These are phyloP conservation scores for Xyrauchen texanus DNA, from an alignment of 2,113 vertebrate species.

Conservation along the genomic window DNA sequence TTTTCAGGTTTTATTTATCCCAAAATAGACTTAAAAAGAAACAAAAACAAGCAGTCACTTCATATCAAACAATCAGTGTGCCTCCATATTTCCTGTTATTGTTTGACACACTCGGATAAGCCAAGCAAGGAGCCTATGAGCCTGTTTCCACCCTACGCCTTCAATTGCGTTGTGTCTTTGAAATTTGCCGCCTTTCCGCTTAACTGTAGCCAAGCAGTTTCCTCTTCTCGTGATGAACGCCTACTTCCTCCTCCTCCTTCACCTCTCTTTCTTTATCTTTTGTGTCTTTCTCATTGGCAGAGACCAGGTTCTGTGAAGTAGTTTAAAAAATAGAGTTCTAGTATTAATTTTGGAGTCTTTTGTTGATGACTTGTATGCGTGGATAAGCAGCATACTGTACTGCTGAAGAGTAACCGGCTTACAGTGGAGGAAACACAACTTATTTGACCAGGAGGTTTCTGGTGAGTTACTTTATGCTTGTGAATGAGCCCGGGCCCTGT, in stretches of 20 bases:
- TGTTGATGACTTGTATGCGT: constrained; percentile 18
- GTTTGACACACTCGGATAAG: not conserved
- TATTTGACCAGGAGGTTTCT: constrained; percentile 50
- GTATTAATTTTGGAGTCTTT: not conserved
- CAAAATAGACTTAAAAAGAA: too few species aligned
- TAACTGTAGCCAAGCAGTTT: constrained; percentile 60
- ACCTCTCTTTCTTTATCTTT: constrained; percentile 56
- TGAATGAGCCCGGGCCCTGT: constrained; percentile 51
- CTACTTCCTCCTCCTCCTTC: constrained; percentile 72
- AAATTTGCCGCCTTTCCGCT: constrained; percentile 65
- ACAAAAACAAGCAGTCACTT: not conserved
- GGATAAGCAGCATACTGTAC: constrained; percentile 16
- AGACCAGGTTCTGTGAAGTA: not conserved
- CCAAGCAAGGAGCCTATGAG: not conserved
- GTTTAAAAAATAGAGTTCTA: not conserved
- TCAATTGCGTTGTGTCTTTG: constrained; percentile 48
- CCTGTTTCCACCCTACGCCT: not conserved
- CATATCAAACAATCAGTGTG: not conserved
- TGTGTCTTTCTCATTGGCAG: constrained; percentile 44
- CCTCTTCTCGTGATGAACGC: constrained; percentile 73
- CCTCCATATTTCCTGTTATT: constrained; percentile 6
- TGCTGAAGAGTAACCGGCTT: constrained; percentile 33
- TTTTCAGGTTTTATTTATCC: too few species aligned
- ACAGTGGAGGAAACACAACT: constrained; percentile 24
- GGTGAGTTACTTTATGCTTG: constrained; percentile 65